These are phyloP conservation scores for Brachyistius frenatus DNA, from an alignment of 2,113 vertebrate genomes.

Conservation along the genomic window DNA sequence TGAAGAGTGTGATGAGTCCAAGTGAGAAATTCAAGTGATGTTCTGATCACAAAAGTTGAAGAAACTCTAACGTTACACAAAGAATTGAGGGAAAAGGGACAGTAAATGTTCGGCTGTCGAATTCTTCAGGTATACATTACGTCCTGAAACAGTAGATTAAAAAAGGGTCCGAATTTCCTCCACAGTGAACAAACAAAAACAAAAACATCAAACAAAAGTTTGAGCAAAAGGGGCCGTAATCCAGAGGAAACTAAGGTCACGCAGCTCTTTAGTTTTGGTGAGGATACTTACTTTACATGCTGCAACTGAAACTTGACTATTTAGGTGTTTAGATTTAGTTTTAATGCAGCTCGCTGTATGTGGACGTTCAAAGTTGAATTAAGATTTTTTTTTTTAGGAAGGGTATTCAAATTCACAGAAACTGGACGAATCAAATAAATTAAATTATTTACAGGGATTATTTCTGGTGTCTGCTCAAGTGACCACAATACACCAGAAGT, in stretches of 20 bases:
- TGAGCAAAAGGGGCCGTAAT: no score
- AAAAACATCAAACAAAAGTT: background rate
- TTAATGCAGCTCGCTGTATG: no score
- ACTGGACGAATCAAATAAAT: background rate
- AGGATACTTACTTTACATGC: no score
- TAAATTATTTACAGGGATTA: no score
- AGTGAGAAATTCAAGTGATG: background rate
- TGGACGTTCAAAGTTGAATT: no score
- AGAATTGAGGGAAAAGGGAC: no score
- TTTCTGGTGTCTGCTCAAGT: no score
- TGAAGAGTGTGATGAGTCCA: slow-evolving; percentile 24
- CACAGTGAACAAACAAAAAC: background rate
- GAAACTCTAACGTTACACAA: no score
- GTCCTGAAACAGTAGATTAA: background rate
- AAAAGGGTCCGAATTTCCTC: no score
- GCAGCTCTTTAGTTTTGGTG: background rate
- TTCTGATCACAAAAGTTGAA: background rate
- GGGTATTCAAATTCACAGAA: background rate
- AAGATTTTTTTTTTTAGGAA: background rate
- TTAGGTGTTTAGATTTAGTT: no score
- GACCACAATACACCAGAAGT: no score
- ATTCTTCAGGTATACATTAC: background rate
- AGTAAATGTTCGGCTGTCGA: no score
- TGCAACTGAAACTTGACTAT: background rate
- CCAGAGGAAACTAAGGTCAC: background rate